phyloP scores from a whole-genome alignment of 37 sponge, comb jelly and placozoan species.

The Hexactinellida sp. region DNA sequence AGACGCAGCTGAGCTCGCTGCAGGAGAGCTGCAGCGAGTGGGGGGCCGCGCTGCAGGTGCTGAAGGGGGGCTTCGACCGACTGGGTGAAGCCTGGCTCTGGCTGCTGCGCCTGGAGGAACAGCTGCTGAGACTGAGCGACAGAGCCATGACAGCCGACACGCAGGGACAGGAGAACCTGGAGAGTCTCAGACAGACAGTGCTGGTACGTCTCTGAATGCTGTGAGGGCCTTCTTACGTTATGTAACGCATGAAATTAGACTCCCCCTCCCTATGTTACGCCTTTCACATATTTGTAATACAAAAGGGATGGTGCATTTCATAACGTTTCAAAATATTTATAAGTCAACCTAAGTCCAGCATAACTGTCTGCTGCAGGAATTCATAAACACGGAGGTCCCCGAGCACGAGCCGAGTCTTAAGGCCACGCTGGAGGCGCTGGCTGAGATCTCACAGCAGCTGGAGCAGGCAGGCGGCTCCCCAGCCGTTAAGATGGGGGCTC shows the following conservation, averaged over 20 bases:
- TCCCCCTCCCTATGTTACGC: too few species aligned
- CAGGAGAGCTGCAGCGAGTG: not conserved
- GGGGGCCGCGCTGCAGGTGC: not conserved
- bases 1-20: not conserved
- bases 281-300: not conserved
- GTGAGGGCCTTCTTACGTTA: too few species aligned
- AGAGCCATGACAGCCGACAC: slow-evolving; percentile 4
- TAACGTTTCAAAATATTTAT: too few species aligned
- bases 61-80: not conserved
- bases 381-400: not conserved
- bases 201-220: not conserved
- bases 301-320: too few species aligned
- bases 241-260: too few species aligned
- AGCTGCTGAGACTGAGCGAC: not conserved
- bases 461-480: not conserved
- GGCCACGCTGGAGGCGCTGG: not conserved
- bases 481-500: not conserved
- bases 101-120: not conserved
- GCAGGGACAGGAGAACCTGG: not conserved
- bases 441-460: not conserved
- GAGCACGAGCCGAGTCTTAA: not conserved
- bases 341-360: too few species aligned
- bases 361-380: not conserved
- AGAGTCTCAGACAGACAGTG: not conserved
- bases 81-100: not conserved